Conservation (phyloP, 2,888 invertebrate species). For the Aleiodes testaceus region DNA sequence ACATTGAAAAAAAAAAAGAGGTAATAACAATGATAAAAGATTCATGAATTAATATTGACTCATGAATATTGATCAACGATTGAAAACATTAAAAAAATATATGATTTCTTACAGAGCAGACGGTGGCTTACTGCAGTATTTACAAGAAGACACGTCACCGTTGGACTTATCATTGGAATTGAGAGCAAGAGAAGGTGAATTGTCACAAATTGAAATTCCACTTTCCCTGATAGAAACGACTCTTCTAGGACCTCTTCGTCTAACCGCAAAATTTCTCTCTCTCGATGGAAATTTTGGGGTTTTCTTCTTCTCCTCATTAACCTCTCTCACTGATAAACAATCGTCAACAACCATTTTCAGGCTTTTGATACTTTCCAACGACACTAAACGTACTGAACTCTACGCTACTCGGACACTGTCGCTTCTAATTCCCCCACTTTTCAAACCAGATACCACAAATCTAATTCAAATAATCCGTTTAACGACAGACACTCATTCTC, state of each 20-base stretch:
- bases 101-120: conserved; percentile 49
- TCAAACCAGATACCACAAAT: conserved; percentile 7
- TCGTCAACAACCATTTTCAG: conserved; percentile 66
- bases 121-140: conserved; percentile 36
- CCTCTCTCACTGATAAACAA: conserved; percentile 65
- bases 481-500: conserved; percentile 11
- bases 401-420: neutral
- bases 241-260: conserved; percentile 73
- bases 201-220: conserved; percentile 52
- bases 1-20: no score
- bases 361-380: conserved; percentile 4
- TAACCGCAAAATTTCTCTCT: conserved; percentile 80
- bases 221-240: conserved; percentile 53
- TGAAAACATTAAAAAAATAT: conserved; percentile 8
- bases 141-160: conserved; percentile 35
- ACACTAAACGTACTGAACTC: neutral
- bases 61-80: no score
- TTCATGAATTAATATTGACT: no score
- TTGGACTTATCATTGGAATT: conserved; percentile 30
- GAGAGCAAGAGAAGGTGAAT: conserved; percentile 36
- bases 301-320: conserved; percentile 73
- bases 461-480: conserved; percentile 12
- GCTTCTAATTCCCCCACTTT: conserved; percentile 10
- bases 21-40: no score
- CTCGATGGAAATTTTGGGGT: conserved; percentile 81